Percentiles rank a stretch among this genome's conserved stretches.
Evolutionary conservation across 2,888 invertebrate species (phyloP).

Genomic region (Perizoma affinitatum): DNA sequence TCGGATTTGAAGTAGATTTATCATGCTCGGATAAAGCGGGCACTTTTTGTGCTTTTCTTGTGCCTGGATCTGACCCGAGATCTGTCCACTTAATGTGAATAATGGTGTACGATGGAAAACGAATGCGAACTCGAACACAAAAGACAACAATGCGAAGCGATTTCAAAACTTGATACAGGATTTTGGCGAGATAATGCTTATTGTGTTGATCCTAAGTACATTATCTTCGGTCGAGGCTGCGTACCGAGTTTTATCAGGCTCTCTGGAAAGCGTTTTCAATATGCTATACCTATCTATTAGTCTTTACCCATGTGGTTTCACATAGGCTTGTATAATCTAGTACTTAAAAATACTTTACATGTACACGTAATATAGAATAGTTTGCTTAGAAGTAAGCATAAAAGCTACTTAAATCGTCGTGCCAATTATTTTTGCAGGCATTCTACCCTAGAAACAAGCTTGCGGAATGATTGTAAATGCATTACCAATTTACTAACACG

Average conservation of each 20-base stretch:
- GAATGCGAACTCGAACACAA: conserved; percentile 81
- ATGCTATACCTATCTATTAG: conserved; percentile 21
- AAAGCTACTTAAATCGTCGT: background rate
- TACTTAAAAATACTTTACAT: background rate
- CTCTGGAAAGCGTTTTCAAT: conserved; percentile 24
- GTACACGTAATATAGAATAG: background rate
- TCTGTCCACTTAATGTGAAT: conserved; percentile 85
- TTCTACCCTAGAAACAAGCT: too few relatives aligned
- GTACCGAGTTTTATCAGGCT: conserved; percentile 21
- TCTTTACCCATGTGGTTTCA: conserved; percentile 18
- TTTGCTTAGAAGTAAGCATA: too few relatives aligned
- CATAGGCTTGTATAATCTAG: conserved; percentile 1
- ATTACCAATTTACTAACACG: too few relatives aligned
- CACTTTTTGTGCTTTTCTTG: conserved; percentile 84
- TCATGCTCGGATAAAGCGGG: conserved; percentile 84
- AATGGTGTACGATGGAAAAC: conserved; percentile 84
- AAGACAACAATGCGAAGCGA: conserved; percentile 82
- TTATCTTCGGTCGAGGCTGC: conserved; percentile 41
- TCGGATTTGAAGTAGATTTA: conserved; percentile 85
- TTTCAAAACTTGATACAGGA: conserved; percentile 82
- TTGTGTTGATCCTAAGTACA: conserved; percentile 49
- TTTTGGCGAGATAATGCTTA: conserved; percentile 69
- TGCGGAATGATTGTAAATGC: too few relatives aligned
- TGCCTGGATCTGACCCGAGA: conserved; percentile 84
- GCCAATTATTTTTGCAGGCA: background rate